Percentiles rank a stretch among this genome's conserved stretches.
Evolutionary conservation across 1,140 invertebrate genomes (phyloP).

Genomic region (Atta texana): DNA sequence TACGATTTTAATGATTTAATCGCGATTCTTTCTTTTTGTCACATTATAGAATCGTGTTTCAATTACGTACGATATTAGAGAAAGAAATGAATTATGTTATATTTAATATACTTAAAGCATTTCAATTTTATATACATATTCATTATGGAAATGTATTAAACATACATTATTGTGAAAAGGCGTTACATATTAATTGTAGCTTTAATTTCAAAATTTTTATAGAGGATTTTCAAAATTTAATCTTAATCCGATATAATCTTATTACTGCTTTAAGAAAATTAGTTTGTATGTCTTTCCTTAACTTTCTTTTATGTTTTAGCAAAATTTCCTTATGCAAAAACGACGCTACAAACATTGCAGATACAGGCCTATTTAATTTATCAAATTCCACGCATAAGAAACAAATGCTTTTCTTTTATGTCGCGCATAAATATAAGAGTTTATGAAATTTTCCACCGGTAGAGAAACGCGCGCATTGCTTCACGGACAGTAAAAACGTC

Average conservation of each 20-base stretch:
- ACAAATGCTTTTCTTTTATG: constrained; percentile 48
- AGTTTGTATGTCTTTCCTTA: background rate
- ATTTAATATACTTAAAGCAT: background rate
- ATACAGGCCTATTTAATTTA: constrained; percentile 43
- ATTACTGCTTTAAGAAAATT: background rate
- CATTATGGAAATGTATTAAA: background rate
- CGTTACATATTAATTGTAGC: background rate
- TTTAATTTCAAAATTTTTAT: background rate
- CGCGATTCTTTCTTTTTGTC: background rate
- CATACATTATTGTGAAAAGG: background rate
- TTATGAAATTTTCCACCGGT: constrained; percentile 54
- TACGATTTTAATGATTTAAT: background rate
- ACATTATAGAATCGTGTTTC: background rate
- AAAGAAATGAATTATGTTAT: background rate
- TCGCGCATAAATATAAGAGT: constrained; percentile 44
- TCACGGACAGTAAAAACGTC: constrained; percentile 34
- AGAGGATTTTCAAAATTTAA: background rate
- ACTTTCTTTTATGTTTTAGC: background rate
- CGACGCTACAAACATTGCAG: background rate
- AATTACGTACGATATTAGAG: background rate
- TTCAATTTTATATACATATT: background rate
- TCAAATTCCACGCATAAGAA: constrained; percentile 23
- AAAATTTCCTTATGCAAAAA: background rate
- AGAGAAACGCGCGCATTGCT: constrained; percentile 34
- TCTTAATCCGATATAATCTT: background rate